A percentile compares a stretch with the other conserved stretches of the same genome.
These are phyloP conservation scores for Tragelaphus eurycerus DNA, from an alignment of 2,797 vertebrate genomes.

Conservation along the genomic window DNA sequence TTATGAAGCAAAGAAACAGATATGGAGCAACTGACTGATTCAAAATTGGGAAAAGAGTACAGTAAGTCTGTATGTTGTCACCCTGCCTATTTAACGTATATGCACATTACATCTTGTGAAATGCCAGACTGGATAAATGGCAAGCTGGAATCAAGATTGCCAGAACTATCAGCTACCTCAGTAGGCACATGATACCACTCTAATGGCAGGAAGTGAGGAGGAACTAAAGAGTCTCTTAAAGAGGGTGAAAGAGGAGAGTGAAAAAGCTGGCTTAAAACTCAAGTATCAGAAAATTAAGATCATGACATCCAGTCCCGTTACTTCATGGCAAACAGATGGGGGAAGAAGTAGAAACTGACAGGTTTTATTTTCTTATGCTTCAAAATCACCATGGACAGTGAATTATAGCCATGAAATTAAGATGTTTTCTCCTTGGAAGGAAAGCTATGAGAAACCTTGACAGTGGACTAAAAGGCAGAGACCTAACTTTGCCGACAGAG, in stretches of 20 bases:
- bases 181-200: neutral
- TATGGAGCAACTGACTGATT: neutral
- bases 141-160: neutral
- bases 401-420: neutral
- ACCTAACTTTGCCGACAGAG: neutral
- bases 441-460: neutral
- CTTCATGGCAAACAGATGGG: neutral
- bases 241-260: neutral
- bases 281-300: neutral
- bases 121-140: neutral
- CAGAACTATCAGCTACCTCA: neutral
- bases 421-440: neutral
- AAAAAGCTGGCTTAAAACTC: neutral
- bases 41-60: neutral
- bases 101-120: neutral
- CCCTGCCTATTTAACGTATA: neutral
- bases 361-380: neutral
- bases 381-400: neutral
- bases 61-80: neutral
- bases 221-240: neutral
- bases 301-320: neutral
- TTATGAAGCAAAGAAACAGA: neutral
- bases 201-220: neutral
- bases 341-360: neutral
- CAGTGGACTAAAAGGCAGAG: neutral